Evolutionary conservation across 2,888 invertebrate genomes (phyloP).

Genomic region (Lepeophtheirus nordmannii): DNA sequence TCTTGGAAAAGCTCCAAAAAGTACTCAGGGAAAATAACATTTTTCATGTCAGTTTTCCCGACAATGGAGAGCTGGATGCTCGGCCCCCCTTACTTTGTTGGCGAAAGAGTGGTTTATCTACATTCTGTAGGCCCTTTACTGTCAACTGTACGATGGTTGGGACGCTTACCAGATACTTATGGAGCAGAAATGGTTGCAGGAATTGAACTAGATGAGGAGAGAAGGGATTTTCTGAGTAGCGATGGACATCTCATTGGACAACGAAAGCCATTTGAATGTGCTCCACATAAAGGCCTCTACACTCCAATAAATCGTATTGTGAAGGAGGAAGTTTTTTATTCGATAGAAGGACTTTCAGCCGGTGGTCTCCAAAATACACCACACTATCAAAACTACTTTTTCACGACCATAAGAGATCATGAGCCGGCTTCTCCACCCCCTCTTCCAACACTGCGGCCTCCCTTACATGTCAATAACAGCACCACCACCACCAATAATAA

Average conservation of each 20-base stretch:
- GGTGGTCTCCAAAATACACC: neutral
- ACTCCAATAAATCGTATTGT: neutral
- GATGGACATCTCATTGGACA: neutral
- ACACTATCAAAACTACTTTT: slow-evolving; percentile 19
- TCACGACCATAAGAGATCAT: slow-evolving; percentile 7
- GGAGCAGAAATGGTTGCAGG: slow-evolving; percentile 22
- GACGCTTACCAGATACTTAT: slow-evolving; percentile 2
- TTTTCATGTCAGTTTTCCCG: neutral
- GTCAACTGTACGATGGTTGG: slow-evolving; percentile 16
- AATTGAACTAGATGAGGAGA: neutral
- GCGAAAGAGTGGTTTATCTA: slow-evolving; percentile 7
- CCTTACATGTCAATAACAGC: slow-evolving; percentile 38
- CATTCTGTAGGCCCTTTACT: slow-evolving; percentile 1
- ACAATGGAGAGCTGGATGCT: slow-evolving; percentile 22
- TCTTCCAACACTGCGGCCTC: neutral
- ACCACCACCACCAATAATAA: slow-evolving; percentile 33
- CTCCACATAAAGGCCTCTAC: neutral
- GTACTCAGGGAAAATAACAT: neutral
- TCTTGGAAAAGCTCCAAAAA: neutral
- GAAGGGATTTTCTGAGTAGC: neutral
- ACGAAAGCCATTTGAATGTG: neutral
- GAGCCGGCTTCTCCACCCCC: neutral
- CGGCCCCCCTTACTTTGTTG: slow-evolving; percentile 11
- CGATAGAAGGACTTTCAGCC: neutral
- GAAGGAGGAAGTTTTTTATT: neutral